Base-by-base conservation (phyloP, 2,797 vertebrate genomes). In the Chaenodraco wilsoni region DNA sequence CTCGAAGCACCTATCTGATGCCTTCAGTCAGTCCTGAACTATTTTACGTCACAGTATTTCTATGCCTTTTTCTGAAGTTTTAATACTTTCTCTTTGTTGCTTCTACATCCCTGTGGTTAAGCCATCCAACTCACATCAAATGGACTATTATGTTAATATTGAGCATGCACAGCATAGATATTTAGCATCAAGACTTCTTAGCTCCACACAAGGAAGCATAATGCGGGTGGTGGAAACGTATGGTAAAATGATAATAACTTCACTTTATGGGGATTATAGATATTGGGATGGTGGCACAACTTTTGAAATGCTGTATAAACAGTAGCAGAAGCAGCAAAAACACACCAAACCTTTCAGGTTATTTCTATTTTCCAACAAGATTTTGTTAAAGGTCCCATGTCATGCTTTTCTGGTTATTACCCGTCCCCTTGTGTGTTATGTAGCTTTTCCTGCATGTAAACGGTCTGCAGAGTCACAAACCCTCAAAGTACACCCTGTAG, bases 11-110 rank as follows among this genome's bases (percentile, higher is more conserved):
- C 23, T 73, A 41, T 64, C 43, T 21, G n/a, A 45, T 61, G 57
- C 52, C 60, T 72, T 74, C 63, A 72, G 31, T 45, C 44, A 69
- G 51, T 78, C 60, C 52, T 76, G 14, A 65, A n/a, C 50, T 50
- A 27, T 65, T 74, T 62, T 12, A 51, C 59, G 58, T 76, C 41
- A 72, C 40, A 58, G 49, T 19, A 33, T 61, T 78, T 60, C 45
- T 16, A 65, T 69, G 33, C 23, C 2, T 41, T 62, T 64, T 21
- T 44, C 23, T 45, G 54, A 68, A 3, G 37, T 63, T 81, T 71
- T 59, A 69, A 73, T 45, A 56, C 48, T 21, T 70, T 72, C 81
- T 52, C 9, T 19, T 19, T 10, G 48, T 55, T 5, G 14, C 51
- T 70, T 50, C 65, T 60, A 43, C 23, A 12, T 50, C 23, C 3